phyloP scores from a whole-genome alignment of 2,113 vertebrate species.

The Potamarius usumacintae region DNA sequence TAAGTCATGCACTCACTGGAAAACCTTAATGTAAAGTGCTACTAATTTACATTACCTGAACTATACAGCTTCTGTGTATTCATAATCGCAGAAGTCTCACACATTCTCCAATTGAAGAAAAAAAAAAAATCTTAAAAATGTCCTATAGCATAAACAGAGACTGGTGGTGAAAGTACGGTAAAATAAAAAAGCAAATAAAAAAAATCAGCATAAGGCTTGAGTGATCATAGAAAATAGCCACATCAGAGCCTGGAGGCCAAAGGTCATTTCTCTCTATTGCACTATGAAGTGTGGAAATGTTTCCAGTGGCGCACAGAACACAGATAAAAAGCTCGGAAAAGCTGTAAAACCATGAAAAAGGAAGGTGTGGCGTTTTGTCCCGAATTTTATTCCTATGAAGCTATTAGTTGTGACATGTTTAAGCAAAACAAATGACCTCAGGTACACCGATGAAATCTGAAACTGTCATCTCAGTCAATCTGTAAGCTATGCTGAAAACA shows the following conservation, averaged over 20 bases:
- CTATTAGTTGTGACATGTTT: conserved; percentile 1
- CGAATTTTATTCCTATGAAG: neutral
- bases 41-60: neutral
- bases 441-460: neutral
- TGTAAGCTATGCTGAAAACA: neutral
- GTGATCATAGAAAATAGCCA: neutral
- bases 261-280: neutral
- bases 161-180: neutral
- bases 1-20: neutral
- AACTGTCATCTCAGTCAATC: neutral
- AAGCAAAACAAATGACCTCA: neutral
- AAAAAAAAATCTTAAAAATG: neutral
- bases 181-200: neutral
- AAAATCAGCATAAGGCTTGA: neutral
- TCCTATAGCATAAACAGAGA: neutral
- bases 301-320: neutral
- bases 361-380: neutral
- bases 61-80: too few relatives aligned
- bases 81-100: neutral
- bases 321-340: neutral
- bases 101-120: neutral
- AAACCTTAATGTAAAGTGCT: neutral
- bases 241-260: neutral
- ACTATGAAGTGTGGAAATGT: neutral
- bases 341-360: neutral